Conservation (phyloP, 2,888 invertebrate species). For the Cyrtodaria siliqua region DNA sequence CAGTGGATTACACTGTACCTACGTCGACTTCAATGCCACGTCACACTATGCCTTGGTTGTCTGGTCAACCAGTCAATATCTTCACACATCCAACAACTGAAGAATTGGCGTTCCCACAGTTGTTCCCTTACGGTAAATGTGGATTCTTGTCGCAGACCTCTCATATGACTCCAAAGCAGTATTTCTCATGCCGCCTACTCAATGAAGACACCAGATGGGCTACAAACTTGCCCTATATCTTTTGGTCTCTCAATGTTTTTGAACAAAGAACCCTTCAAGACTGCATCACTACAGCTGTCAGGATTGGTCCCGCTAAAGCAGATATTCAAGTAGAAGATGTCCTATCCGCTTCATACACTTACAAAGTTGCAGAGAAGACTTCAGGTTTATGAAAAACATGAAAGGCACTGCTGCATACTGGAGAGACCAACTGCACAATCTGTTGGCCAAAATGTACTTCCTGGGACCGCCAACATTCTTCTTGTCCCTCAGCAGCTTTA, state of each 20-base stretch:
- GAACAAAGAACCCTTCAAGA: slow-evolving; percentile 22
- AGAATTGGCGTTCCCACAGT: slow-evolving; percentile 40
- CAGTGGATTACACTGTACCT: slow-evolving; percentile 26
- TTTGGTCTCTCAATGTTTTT: slow-evolving; percentile 41
- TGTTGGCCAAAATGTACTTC: slow-evolving; percentile 33
- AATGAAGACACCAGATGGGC: slow-evolving; percentile 33
- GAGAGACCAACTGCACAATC: slow-evolving; percentile 34
- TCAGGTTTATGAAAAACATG: slow-evolving; percentile 39
- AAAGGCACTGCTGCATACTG: slow-evolving; percentile 47
- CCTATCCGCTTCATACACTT: not conserved
- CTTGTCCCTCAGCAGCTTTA: slow-evolving; percentile 37
- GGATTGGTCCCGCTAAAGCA: slow-evolving; percentile 10
- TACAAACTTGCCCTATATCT: slow-evolving; percentile 21
- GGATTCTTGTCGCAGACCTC: slow-evolving; percentile 2
- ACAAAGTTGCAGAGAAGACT: slow-evolving; percentile 34
- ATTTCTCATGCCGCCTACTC: slow-evolving; percentile 28
- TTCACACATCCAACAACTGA: slow-evolving; percentile 19
- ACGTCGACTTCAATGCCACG: not conserved
- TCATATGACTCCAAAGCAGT: slow-evolving; percentile 22
- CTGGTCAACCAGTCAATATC: slow-evolving; percentile 27
- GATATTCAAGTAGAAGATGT: slow-evolving; percentile 19
- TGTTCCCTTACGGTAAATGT: slow-evolving; percentile 35
- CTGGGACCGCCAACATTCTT: slow-evolving; percentile 47
- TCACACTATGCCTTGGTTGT: slow-evolving; percentile 22
- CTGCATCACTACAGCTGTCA: slow-evolving; percentile 26